Conservation (phyloP, 2,888 invertebrate genomes). For the Tetranychus piercei region DNA sequence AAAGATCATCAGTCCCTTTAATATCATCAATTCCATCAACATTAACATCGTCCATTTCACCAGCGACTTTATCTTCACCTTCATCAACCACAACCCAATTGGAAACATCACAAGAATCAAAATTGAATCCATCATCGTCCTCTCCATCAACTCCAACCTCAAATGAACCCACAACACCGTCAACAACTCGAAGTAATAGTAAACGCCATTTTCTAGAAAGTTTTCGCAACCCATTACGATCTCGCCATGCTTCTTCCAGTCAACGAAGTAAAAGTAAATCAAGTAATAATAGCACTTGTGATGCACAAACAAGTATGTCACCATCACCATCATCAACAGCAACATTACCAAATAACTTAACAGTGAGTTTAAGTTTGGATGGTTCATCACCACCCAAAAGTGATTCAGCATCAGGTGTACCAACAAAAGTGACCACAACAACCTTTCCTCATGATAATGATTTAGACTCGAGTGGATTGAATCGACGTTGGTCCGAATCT, state of each 20-base stretch:
- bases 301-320: background rate
- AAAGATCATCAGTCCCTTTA: background rate
- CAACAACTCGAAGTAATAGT: conserved; percentile 8
- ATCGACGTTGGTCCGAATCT: conserved; percentile 11
- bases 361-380: conserved; percentile 4
- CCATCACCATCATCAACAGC: background rate
- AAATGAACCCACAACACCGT: background rate
- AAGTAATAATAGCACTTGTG: background rate
- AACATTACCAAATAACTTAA: background rate
- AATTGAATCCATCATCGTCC: background rate
- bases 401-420: background rate
- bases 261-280: background rate
- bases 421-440: background rate
- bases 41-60: background rate
- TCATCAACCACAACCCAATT: background rate
- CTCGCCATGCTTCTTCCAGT: background rate
- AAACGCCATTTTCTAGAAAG: conserved; percentile 3
- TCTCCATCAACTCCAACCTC: background rate
- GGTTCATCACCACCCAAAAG: background rate
- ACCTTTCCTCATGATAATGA: background rate
- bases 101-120: background rate
- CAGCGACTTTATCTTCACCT: background rate
- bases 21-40: background rate
- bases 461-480: background rate
- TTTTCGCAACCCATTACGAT: conserved; percentile 11